phyloP scores from a whole-genome alignment of 2,888 invertebrate species.

The Polydrusus cervinus region DNA sequence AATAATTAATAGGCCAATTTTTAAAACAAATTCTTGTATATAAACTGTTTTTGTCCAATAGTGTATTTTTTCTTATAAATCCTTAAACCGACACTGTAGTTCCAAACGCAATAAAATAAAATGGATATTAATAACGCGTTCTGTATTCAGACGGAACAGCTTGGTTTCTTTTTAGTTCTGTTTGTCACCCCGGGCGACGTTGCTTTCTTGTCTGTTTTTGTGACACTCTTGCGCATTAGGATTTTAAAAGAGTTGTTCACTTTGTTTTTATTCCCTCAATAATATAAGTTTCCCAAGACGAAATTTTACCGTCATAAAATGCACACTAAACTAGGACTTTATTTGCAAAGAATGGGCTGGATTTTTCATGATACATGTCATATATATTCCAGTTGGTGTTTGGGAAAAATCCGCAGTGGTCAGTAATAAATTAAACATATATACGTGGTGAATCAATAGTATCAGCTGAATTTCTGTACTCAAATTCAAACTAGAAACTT shows the following conservation, averaged over 20 bases:
- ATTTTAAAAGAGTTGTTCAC: slow-evolving; percentile 43
- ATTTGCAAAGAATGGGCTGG: slow-evolving; percentile 25
- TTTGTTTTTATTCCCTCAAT: slow-evolving; percentile 48
- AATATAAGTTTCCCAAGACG: slow-evolving; percentile 39
- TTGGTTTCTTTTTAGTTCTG: slow-evolving; percentile 32
- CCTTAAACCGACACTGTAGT: slow-evolving; percentile 6
- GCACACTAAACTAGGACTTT: slow-evolving; percentile 38
- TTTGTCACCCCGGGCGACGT: slow-evolving; percentile 36
- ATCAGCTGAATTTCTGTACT: no score
- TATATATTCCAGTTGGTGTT: slow-evolving; percentile 11
- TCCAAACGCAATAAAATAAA: slow-evolving; percentile 26
- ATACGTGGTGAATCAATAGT: background rate
- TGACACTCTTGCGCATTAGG: slow-evolving; percentile 38
- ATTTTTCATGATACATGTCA: slow-evolving; percentile 36
- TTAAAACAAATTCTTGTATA: no score
- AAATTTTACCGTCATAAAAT: slow-evolving; percentile 37
- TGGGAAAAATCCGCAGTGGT: background rate
- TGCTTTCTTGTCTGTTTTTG: slow-evolving; percentile 37
- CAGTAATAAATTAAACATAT: background rate
- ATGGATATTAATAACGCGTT: slow-evolving; percentile 31
- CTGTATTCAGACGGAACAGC: slow-evolving; percentile 34
- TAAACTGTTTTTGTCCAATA: no score
- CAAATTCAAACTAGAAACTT: no score
- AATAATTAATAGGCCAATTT: no score
- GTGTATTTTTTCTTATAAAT: background rate